Evolutionary conservation across 1,140 invertebrate species (phyloP).

Genomic region (Nomia melanderi): DNA sequence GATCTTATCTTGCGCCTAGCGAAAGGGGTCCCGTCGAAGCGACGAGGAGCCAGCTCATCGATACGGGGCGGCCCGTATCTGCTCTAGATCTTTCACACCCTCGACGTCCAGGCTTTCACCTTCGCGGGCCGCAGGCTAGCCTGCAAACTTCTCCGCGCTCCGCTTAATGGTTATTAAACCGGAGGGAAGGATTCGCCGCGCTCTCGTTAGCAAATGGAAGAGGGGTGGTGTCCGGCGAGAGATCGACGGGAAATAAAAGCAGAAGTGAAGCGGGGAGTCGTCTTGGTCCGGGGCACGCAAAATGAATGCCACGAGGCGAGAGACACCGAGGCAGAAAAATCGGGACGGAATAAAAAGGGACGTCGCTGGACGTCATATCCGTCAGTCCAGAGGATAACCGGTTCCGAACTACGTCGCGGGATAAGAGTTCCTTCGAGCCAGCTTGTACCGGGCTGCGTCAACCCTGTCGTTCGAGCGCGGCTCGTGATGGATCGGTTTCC

Average conservation of each 20-base stretch:
- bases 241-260: constrained; percentile 40
- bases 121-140: constrained; percentile 54
- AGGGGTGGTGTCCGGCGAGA: constrained; percentile 13
- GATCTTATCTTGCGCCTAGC: constrained; percentile 69
- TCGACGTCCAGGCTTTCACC: constrained; percentile 52
- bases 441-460: too few species aligned
- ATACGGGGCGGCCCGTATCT: constrained; percentile 62
- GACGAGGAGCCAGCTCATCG: constrained; percentile 71
- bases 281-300: constrained; percentile 20
- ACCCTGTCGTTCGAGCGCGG: too few species aligned
- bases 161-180: constrained; percentile 76
- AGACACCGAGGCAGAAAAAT: constrained; percentile 42
- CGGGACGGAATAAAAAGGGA: constrained; percentile 51
- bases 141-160: constrained; percentile 43
- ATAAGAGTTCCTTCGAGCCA: too few species aligned
- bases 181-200: not conserved
- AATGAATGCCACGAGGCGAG: constrained; percentile 54
- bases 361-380: constrained; percentile 74
- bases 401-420: constrained; percentile 44
- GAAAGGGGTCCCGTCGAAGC: constrained; percentile 73
- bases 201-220: constrained; percentile 47
- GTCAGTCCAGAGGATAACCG: constrained; percentile 67
- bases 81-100: constrained; percentile 71
- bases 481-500: too few species aligned
- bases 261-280: too few species aligned